phyloP scores from a whole-genome alignment of 2,888 invertebrate genomes.

The Hydrotaea cyrtoneurina region DNA sequence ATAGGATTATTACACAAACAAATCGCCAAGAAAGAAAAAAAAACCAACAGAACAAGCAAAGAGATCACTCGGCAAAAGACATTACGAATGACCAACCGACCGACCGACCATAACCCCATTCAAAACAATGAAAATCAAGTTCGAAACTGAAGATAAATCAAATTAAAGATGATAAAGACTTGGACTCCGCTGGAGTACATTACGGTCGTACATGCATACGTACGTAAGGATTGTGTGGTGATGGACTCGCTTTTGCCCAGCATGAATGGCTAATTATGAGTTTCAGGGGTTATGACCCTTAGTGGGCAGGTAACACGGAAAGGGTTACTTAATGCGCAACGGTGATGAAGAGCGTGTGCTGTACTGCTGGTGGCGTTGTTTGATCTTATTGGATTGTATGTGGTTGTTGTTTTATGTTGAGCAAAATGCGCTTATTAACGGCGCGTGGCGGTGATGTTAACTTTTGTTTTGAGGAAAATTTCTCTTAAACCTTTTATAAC shows the following conservation, averaged over 20 bases:
- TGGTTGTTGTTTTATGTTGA: not conserved
- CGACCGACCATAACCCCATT: no score
- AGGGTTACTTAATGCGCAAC: conserved; percentile 13
- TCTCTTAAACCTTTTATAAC: not conserved
- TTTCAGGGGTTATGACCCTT: conserved; percentile 5
- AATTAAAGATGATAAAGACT: not conserved
- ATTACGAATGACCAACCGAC: not conserved
- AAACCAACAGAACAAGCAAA: no score
- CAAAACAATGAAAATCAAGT: conserved; percentile 13
- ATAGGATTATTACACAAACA: conserved; percentile 11
- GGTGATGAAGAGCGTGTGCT: no score
- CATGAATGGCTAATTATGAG: not conserved
- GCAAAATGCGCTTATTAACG: conserved; percentile 71
- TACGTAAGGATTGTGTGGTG: no score
- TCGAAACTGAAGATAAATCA: conserved; percentile 27
- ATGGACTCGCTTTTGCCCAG: not conserved
- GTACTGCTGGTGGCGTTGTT: not conserved
- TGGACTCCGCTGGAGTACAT: no score
- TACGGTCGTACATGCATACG: no score
- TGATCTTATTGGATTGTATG: not conserved
- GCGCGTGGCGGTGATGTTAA: conserved; percentile 74
- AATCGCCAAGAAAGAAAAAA: not conserved
- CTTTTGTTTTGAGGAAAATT: not conserved
- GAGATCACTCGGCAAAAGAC: not conserved
- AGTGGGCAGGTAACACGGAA: not conserved